Conservation (phyloP, 1,140 invertebrate species). For the Artemia franciscana region DNA sequence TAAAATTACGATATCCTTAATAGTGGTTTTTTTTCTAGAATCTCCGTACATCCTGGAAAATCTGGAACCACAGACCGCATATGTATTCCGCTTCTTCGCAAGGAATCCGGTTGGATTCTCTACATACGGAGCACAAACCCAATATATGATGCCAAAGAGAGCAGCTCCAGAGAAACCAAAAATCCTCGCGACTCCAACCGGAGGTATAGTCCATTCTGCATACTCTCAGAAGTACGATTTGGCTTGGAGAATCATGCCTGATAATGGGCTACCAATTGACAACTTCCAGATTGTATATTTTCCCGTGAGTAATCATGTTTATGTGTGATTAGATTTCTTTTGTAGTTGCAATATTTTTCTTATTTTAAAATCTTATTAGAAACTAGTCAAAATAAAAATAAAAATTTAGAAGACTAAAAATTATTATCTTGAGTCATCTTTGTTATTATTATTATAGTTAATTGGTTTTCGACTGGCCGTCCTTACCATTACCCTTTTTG, state of each 20-base stretch:
- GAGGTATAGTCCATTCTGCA: slow-evolving; percentile 22
- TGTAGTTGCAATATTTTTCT: too few relatives aligned
- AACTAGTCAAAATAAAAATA: too few relatives aligned
- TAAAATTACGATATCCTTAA: too few relatives aligned
- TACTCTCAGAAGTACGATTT: slow-evolving; percentile 52
- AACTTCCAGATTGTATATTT: slow-evolving; percentile 55
- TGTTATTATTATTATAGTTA: too few relatives aligned
- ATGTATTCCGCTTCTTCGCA: slow-evolving; percentile 61
- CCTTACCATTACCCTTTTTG: too few relatives aligned
- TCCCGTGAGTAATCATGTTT: slow-evolving; percentile 35
- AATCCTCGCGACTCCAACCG: slow-evolving; percentile 20
- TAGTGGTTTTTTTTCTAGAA: slow-evolving; percentile 5
- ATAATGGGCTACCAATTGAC: slow-evolving; percentile 71
- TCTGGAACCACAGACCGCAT: slow-evolving; percentile 46
- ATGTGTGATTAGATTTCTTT: too few relatives aligned
- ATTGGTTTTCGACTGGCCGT: too few relatives aligned
- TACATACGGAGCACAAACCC: slow-evolving; percentile 6
- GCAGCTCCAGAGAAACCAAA: slow-evolving; percentile 26
- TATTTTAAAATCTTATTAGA: too few relatives aligned
- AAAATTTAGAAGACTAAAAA: too few relatives aligned
- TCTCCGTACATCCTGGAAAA: slow-evolving; percentile 46
- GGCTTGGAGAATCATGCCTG: slow-evolving; percentile 50
- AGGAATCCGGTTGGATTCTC: slow-evolving; percentile 48
- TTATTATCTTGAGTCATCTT: too few relatives aligned
- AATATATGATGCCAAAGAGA: slow-evolving; percentile 29